A percentile compares a stretch with the other conserved stretches of the same genome.
phyloP scores from a whole-genome alignment of 2,113 vertebrate genomes.

The Melanerpes formicivorus region DNA sequence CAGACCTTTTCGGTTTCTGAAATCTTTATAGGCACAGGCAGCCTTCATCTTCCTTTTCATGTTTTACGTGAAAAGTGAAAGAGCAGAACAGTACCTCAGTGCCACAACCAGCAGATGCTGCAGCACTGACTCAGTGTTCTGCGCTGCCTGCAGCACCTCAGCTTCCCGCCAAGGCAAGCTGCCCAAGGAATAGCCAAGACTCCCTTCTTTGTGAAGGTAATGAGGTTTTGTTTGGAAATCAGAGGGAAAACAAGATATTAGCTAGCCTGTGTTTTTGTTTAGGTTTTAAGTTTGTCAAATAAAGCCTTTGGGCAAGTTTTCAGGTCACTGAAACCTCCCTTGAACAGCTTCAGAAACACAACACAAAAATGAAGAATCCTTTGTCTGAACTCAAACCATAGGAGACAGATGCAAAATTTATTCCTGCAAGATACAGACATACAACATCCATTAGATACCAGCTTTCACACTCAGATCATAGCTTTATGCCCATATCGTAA shows the following conservation, averaged over 20 bases:
- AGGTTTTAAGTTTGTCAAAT: background rate
- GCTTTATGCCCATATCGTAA: background rate
- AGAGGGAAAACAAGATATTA: background rate
- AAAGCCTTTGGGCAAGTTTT: background rate
- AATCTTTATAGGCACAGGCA: background rate
- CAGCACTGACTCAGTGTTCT: background rate
- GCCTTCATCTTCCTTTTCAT: background rate
- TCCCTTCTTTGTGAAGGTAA: background rate
- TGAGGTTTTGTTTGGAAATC: background rate
- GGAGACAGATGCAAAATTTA: background rate
- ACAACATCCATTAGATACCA: background rate
- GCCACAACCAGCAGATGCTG: background rate
- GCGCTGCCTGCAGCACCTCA: rapidly evolving
- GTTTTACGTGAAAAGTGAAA: background rate
- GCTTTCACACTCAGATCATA: background rate
- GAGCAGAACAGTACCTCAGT: background rate
- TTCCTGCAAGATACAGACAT: background rate
- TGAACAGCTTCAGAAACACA: background rate
- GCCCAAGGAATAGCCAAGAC: background rate
- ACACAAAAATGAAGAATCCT: background rate
- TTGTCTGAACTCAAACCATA: background rate
- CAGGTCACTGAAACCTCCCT: background rate
- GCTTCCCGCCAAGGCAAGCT: background rate
- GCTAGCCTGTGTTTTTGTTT: background rate
- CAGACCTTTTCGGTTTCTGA: background rate